Conservation (phyloP, 2,888 invertebrate species). For the Synanthedon vespiformis region DNA sequence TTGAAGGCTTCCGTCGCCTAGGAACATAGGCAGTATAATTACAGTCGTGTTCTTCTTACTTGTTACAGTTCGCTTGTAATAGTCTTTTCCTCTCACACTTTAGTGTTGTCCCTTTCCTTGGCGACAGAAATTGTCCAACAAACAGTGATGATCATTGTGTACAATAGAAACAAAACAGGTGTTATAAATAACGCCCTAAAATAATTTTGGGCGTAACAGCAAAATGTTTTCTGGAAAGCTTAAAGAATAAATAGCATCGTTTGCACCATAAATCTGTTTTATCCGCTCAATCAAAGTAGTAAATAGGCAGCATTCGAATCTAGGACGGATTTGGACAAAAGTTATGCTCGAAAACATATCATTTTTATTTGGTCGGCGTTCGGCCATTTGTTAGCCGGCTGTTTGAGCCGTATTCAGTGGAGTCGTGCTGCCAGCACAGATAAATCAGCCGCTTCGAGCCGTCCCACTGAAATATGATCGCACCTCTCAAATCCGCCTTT, state of each 20-base stretch:
- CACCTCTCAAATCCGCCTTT: background rate
- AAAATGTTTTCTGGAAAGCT: background rate
- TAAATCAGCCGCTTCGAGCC: background rate
- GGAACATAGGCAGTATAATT: too few relatives aligned
- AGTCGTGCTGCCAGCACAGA: background rate
- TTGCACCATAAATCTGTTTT: constrained; percentile 15
- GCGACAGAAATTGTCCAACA: too few relatives aligned
- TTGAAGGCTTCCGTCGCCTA: too few relatives aligned
- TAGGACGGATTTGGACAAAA: constrained; percentile 12
- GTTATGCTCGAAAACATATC: background rate
- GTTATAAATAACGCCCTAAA: too few relatives aligned
- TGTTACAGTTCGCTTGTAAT: too few relatives aligned
- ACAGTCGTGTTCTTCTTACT: too few relatives aligned
- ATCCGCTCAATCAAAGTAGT: constrained; percentile 20
- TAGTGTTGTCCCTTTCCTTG: too few relatives aligned
- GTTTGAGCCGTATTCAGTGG: background rate
- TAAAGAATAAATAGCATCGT: constrained; percentile 10
- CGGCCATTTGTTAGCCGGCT: background rate
- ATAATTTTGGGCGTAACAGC: background rate
- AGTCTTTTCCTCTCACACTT: too few relatives aligned
- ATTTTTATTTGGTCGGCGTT: background rate
- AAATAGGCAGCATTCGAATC: constrained; percentile 16
- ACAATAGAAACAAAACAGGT: too few relatives aligned
- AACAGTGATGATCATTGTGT: too few relatives aligned
- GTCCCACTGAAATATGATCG: background rate